A percentile compares a stretch with the other conserved stretches of the same genome.
These are phyloP conservation scores for Gadopsis bispinosus DNA, from an alignment of 2,797 vertebrate species.

Conservation along the genomic window DNA sequence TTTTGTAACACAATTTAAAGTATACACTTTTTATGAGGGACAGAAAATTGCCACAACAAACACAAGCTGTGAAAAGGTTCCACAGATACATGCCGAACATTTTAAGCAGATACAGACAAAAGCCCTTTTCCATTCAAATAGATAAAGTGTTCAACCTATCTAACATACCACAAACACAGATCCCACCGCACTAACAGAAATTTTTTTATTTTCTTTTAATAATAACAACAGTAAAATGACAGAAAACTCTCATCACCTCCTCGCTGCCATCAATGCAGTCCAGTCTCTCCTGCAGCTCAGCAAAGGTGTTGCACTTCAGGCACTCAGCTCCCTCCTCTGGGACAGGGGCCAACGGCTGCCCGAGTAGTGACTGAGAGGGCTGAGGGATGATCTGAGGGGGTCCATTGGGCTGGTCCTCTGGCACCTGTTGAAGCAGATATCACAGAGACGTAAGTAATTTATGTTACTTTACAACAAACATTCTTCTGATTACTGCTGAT, in stretches of 20 bases:
- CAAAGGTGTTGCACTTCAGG: slow-evolving; percentile 98
- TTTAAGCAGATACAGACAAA: slow-evolving; percentile 17
- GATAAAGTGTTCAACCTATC: neutral
- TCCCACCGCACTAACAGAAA: neutral
- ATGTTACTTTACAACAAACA: neutral
- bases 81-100: neutral
- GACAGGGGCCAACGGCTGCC: slow-evolving; percentile 82
- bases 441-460: slow-evolving; percentile 8
- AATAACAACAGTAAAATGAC: slow-evolving; percentile 5
- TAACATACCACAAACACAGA: slow-evolving; percentile 3
- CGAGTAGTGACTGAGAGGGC: slow-evolving; percentile 73
- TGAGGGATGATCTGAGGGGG: slow-evolving; percentile 58
- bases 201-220: neutral
- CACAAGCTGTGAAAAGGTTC: slow-evolving; percentile 12
- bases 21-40: slow-evolving; percentile 11
- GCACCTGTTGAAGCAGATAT: slow-evolving; percentile 40
- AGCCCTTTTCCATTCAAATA: slow-evolving; percentile 13
- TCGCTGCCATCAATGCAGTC: slow-evolving; percentile 98
- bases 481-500: slow-evolving; percentile 7
- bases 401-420: slow-evolving; percentile 60
- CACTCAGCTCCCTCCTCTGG: slow-evolving; percentile 87
- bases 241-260: slow-evolving; percentile 77
- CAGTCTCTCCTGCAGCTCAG: slow-evolving; percentile 96
- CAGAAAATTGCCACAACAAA: slow-evolving; percentile 21
- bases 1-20: slow-evolving; percentile 22